Conservation (phyloP, 2,888 invertebrate genomes). For the Boloria euphrosyne region DNA sequence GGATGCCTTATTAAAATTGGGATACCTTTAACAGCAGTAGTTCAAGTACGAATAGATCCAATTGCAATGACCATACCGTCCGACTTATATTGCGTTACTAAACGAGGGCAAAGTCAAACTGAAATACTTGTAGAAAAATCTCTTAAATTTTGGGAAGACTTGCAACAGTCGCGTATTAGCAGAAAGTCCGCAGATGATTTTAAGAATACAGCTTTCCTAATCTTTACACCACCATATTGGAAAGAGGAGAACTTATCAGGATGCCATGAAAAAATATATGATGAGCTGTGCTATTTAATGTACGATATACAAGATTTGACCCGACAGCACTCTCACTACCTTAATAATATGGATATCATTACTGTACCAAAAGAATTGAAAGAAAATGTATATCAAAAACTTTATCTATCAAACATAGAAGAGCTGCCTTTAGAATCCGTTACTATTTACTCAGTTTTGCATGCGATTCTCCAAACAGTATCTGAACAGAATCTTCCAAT, state of each 20-base stretch:
- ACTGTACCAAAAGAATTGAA: slow-evolving; percentile 52
- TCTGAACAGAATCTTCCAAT: slow-evolving; percentile 44
- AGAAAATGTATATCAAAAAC: slow-evolving; percentile 44
- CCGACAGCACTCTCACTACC: slow-evolving; percentile 72
- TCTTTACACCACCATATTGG: slow-evolving; percentile 71
- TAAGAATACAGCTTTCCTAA: slow-evolving; percentile 69
- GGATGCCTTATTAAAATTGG: slow-evolving; percentile 62
- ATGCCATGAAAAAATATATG: slow-evolving; percentile 70
- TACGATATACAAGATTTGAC: slow-evolving; percentile 80
- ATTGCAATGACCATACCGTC: slow-evolving; percentile 54
- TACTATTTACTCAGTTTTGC: slow-evolving; percentile 63
- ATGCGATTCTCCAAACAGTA: slow-evolving; percentile 60
- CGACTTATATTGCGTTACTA: slow-evolving; percentile 54
- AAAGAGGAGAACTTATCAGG: slow-evolving; percentile 56
- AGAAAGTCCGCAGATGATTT: slow-evolving; percentile 55
- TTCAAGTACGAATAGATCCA: slow-evolving; percentile 69
- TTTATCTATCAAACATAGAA: slow-evolving; percentile 52
- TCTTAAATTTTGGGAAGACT: slow-evolving; percentile 64
- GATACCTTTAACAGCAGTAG: slow-evolving; percentile 65
- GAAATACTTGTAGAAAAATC: slow-evolving; percentile 61
- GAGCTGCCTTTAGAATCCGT: slow-evolving; percentile 65
- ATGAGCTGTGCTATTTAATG: slow-evolving; percentile 74
- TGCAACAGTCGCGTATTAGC: slow-evolving; percentile 62
- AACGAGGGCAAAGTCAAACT: slow-evolving; percentile 69
- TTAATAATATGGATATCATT: slow-evolving; percentile 71